Evolutionary conservation across 2,797 vertebrate species (phyloP).

Genomic region (Xenops minutus): DNA sequence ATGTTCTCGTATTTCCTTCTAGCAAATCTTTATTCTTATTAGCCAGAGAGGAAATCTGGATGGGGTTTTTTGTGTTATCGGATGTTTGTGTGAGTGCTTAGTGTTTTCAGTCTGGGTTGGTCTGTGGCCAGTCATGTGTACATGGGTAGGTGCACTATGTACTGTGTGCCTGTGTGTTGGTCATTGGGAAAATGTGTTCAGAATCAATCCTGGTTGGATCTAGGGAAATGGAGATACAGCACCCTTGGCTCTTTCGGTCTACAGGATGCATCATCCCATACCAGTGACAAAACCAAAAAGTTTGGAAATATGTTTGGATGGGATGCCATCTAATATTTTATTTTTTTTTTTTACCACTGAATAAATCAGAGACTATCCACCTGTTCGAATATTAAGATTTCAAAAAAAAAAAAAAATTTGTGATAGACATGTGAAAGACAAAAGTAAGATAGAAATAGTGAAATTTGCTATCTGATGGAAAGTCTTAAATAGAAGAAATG

Average conservation of each 20-base stretch:
- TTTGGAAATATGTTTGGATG: neutral
- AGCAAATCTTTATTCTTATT: neutral
- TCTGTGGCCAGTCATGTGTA: neutral
- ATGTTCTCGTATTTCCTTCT: neutral
- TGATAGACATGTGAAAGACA: neutral
- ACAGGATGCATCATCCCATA: neutral
- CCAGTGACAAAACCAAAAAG: neutral
- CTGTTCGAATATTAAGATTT: neutral
- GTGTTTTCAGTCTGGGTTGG: neutral
- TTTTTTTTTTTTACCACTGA: too few relatives aligned
- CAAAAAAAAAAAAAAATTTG: neutral
- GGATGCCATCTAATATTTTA: neutral
- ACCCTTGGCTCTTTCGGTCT: neutral
- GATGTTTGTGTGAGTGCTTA: neutral
- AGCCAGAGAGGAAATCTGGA: neutral
- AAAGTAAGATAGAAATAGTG: neutral
- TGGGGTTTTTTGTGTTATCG: neutral
- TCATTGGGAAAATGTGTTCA: neutral
- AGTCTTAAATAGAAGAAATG: neutral
- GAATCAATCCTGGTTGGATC: neutral
- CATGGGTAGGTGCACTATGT: neutral
- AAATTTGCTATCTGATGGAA: neutral
- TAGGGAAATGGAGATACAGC: neutral
- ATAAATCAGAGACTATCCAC: neutral
- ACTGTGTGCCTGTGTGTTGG: accelerated